A percentile compares a stretch with the other conserved stretches of the same genome.
Evolutionary conservation across 2,888 invertebrate genomes (phyloP).

Genomic region (Catotricha subobsoleta): DNA sequence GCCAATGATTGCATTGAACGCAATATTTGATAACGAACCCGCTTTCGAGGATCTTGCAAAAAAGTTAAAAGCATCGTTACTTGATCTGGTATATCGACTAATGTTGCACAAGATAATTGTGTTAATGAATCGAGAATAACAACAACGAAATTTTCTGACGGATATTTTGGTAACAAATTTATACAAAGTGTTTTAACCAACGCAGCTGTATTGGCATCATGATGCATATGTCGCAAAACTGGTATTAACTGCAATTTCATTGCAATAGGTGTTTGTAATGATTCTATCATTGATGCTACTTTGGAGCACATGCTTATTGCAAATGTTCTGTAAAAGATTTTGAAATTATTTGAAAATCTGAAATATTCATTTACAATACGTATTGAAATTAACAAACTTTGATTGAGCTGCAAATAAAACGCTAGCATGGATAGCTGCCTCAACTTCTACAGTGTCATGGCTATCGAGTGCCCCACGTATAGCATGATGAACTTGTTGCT

Average conservation of each 20-base stretch:
- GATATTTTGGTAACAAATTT: slow-evolving; percentile 56
- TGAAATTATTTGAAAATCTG: background rate
- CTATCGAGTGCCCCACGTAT: slow-evolving; percentile 83
- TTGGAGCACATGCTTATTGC: slow-evolving; percentile 91
- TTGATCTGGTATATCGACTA: slow-evolving; percentile 82
- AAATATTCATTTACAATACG: background rate
- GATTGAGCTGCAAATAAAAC: slow-evolving; percentile 89
- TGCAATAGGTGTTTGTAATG: slow-evolving; percentile 78
- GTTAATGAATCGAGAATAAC: slow-evolving; percentile 76
- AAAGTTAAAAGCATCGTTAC: slow-evolving; percentile 49
- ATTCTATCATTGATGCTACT: slow-evolving; percentile 87
- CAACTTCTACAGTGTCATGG: slow-evolving; percentile 87
- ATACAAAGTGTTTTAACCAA: slow-evolving; percentile 57
- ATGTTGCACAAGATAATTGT: slow-evolving; percentile 69
- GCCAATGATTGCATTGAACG: slow-evolving; percentile 50
- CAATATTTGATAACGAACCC: slow-evolving; percentile 48
- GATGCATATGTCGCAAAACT: slow-evolving; percentile 84
- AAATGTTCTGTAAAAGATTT: slow-evolving; percentile 47
- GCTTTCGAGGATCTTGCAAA: slow-evolving; percentile 49
- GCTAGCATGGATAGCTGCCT: slow-evolving; percentile 90
- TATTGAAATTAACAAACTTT: slow-evolving; percentile 38
- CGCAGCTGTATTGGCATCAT: slow-evolving; percentile 43
- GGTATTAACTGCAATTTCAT: slow-evolving; percentile 81
- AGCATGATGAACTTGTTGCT: slow-evolving; percentile 89
- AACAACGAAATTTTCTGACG: slow-evolving; percentile 59